Conservation (phyloP, 2,888 invertebrate species). For the Cataglyphis rosenhaueri region DNA sequence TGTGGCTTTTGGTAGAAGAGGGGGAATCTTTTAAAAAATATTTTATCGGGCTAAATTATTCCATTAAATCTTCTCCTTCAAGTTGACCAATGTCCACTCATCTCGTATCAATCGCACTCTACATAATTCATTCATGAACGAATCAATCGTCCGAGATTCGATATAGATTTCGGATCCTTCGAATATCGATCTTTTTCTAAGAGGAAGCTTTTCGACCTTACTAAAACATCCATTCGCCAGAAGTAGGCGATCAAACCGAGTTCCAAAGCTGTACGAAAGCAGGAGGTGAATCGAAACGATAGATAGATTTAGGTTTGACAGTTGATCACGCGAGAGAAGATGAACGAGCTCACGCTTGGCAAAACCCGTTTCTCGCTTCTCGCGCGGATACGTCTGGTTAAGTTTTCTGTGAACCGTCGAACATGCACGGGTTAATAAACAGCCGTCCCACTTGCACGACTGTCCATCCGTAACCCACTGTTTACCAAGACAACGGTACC, state of each 20-base stretch:
- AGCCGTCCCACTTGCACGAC: conserved; percentile 57
- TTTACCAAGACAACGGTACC: conserved; percentile 57
- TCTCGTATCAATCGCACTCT: background rate
- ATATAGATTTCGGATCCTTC: background rate
- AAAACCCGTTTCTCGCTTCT: conserved; percentile 43
- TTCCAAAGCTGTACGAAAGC: background rate
- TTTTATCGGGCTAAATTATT: background rate
- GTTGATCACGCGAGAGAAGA: conserved; percentile 10
- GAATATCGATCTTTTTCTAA: background rate
- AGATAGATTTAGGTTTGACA: conserved; percentile 10
- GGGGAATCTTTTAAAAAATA: background rate
- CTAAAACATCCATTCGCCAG: background rate
- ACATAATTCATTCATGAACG: conserved; percentile 14
- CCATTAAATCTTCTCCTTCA: background rate
- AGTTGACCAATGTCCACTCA: background rate
- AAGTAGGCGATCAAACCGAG: background rate
- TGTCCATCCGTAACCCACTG: conserved; percentile 59
- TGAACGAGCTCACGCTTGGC: conserved; percentile 17
- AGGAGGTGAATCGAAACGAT: conserved; percentile 12
- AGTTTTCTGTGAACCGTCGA: conserved; percentile 55
- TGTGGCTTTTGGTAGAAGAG: background rate
- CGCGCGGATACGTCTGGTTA: conserved; percentile 30
- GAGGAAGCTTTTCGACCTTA: background rate
- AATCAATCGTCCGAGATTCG: background rate
- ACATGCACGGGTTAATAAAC: conserved; percentile 57